Evolutionary conservation across 2,113 vertebrate species (phyloP).

Genomic region (Rhabdornis inornatus): DNA sequence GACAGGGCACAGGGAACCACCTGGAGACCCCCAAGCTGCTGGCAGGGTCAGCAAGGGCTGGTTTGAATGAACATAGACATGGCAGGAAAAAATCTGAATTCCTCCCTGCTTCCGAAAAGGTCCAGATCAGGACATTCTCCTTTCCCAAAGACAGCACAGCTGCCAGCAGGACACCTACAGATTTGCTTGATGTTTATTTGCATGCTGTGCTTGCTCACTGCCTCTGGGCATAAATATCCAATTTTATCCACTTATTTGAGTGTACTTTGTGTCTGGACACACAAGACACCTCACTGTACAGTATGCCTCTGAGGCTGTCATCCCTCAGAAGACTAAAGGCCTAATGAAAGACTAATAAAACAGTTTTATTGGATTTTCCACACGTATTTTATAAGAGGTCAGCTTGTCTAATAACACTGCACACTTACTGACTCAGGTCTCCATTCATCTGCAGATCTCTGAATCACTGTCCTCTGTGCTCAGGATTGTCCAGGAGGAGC

Average conservation of each 20-base stretch:
- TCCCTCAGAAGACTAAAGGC: neutral
- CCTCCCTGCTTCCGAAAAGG: neutral
- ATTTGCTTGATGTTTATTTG: neutral
- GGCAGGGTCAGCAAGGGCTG: neutral
- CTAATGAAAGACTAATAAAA: neutral
- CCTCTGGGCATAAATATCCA: neutral
- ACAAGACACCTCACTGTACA: neutral
- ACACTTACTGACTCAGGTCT: neutral
- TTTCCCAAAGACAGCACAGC: neutral
- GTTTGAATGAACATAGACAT: neutral
- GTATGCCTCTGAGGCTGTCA: neutral
- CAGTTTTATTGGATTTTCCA: neutral
- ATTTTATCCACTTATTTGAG: neutral
- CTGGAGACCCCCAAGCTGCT: neutral
- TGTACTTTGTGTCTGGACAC: neutral
- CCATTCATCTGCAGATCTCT: neutral
- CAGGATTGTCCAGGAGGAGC: neutral
- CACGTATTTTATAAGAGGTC: neutral
- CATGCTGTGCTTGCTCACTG: neutral
- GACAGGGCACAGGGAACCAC: neutral
- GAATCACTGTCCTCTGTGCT: neutral
- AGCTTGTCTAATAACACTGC: accelerated
- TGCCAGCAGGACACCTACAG: neutral
- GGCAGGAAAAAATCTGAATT: neutral
- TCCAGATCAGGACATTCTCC: neutral